Conservation (phyloP, 2,113 vertebrate species). For the Python bivittatus region DNA sequence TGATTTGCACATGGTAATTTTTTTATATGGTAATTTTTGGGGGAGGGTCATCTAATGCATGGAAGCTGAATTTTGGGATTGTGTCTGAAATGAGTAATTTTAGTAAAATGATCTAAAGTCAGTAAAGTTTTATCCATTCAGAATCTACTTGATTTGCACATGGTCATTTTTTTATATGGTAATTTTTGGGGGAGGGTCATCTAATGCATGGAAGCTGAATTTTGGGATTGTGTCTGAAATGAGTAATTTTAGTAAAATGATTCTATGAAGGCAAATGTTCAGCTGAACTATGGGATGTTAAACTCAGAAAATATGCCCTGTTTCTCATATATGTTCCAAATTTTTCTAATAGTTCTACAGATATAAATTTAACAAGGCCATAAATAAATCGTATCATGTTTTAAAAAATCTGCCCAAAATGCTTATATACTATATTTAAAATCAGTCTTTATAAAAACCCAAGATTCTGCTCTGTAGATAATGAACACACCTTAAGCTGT, state of each 20-base stretch:
- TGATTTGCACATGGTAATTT: neutral
- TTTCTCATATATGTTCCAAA: neutral
- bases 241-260: neutral
- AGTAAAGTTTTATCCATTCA: no score
- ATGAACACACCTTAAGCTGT: slow-evolving; percentile 60
- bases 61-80: neutral
- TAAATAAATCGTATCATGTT: neutral
- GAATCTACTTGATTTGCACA: neutral
- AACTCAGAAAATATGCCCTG: neutral
- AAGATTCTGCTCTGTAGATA: neutral
- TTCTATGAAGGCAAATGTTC: neutral
- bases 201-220: neutral
- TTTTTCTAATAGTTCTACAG: neutral
- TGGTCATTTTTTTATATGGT: neutral
- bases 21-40: neutral
- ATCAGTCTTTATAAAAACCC: neutral
- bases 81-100: neutral
- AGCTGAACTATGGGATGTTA: neutral
- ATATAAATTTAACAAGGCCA: neutral
- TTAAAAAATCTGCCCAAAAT: neutral
- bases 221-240: neutral
- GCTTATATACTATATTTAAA: neutral
- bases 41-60: neutral
- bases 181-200: neutral
- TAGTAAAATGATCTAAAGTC: no score